A percentile compares a stretch with the other conserved stretches of the same genome.
These are phyloP conservation scores for Trypoxylus dichotomus DNA, from an alignment of 1,140 invertebrate species.

Conservation along the genomic window DNA sequence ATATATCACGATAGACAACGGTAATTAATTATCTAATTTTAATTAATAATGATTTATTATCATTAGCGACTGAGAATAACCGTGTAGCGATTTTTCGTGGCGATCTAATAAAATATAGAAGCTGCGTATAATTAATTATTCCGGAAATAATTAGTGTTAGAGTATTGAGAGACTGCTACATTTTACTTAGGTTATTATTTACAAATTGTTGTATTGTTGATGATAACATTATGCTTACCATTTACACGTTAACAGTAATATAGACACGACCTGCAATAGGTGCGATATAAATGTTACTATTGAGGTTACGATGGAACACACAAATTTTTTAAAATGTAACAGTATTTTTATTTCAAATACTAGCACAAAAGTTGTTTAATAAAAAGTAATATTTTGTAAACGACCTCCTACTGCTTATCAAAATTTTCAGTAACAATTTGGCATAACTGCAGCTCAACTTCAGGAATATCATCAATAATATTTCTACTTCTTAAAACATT, in stretches of 20 bases:
- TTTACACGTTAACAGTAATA: not conserved
- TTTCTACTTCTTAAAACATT: too few relatives aligned
- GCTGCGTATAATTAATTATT: not conserved
- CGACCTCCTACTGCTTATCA: too few relatives aligned
- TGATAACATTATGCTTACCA: not conserved
- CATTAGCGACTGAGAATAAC: not conserved
- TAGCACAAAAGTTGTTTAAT: too few relatives aligned
- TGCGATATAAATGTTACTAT: too few relatives aligned
- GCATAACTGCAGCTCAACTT: too few relatives aligned
- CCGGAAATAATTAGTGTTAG: not conserved
- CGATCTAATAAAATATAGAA: not conserved
- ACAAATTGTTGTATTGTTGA: not conserved
- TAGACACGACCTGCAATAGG: too few relatives aligned
- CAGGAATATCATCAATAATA: too few relatives aligned
- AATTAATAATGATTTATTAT: conserved; percentile 20
- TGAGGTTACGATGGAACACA: too few relatives aligned
- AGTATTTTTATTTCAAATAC: too few relatives aligned
- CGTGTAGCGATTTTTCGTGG: not conserved
- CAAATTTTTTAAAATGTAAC: too few relatives aligned
- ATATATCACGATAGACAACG: conserved; percentile 3
- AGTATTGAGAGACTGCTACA: not conserved
- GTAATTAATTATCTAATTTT: conserved; percentile 24
- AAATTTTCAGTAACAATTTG: too few relatives aligned
- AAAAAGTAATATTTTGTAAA: too few relatives aligned
- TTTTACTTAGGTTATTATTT: not conserved